These are phyloP conservation scores for Phyto melanocephala DNA, from an alignment of 2,888 invertebrate species.

Conservation along the genomic window DNA sequence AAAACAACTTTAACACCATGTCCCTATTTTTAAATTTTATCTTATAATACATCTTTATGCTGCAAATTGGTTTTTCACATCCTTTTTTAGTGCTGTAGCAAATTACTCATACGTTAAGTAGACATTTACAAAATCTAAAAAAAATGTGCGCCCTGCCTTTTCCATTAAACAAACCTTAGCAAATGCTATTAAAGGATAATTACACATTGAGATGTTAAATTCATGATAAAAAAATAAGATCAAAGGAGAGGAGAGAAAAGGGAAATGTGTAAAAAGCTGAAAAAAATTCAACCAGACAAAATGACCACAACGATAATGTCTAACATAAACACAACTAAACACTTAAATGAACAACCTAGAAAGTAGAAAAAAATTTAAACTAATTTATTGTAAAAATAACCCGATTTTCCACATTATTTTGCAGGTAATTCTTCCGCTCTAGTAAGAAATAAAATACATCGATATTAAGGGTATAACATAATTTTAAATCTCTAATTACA, in stretches of 20 bases:
- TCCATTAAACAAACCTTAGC: not conserved
- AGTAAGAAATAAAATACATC: slow-evolving; percentile 20
- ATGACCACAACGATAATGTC: not conserved
- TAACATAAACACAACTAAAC: not conserved
- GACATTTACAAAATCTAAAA: not conserved
- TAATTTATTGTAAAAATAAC: slow-evolving; percentile 34
- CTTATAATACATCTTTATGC: too few relatives aligned
- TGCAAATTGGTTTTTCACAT: too few relatives aligned
- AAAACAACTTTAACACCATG: too few relatives aligned
- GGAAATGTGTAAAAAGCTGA: not conserved
- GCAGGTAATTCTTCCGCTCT: slow-evolving; percentile 45
- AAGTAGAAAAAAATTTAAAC: not conserved
- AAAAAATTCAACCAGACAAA: not conserved
- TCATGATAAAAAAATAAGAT: not conserved
- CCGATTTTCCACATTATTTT: slow-evolving; percentile 35
- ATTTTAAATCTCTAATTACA: too few relatives aligned
- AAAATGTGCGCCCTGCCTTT: too few relatives aligned
- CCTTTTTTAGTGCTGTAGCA: too few relatives aligned
- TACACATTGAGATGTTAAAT: slow-evolving; percentile 30
- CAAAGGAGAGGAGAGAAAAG: not conserved
- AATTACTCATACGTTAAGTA: not conserved
- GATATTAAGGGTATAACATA: not conserved
- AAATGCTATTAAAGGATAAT: slow-evolving; percentile 19
- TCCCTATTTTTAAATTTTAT: too few relatives aligned
- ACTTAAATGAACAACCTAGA: not conserved